Conservation (phyloP, 2,888 invertebrate genomes). For the Pseudococcus viburni region DNA sequence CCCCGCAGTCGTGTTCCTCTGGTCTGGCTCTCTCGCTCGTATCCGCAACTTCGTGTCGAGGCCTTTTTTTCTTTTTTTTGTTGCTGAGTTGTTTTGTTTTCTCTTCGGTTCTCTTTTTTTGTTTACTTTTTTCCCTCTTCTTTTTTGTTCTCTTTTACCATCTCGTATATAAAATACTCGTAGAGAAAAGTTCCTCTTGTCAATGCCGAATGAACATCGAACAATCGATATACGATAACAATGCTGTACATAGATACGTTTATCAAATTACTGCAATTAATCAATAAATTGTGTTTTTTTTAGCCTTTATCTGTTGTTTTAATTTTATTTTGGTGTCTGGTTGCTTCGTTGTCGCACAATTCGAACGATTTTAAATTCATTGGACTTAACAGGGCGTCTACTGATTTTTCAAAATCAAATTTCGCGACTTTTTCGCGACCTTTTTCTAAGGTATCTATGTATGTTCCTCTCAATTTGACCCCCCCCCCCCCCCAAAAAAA, state of each 20-base stretch:
- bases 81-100: slow-evolving; percentile 11
- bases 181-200: not conserved
- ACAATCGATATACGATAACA: not conserved
- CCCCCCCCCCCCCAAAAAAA: too few species aligned
- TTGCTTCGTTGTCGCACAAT: too few species aligned
- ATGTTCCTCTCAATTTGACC: too few species aligned
- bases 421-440: too few species aligned
- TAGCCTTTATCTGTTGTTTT: not conserved
- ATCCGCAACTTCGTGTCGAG: not conserved
- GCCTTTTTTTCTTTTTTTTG: not conserved
- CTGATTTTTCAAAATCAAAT: too few species aligned
- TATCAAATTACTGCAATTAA: not conserved
- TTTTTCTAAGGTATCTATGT: too few species aligned
- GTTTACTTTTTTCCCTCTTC: not conserved
- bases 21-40: not conserved
- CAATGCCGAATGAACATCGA: not conserved
- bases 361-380: too few species aligned
- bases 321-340: not conserved
- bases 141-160: not conserved
- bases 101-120: not conserved
- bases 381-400: too few species aligned
- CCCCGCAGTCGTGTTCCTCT: not conserved
- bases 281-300: not conserved
- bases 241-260: not conserved
- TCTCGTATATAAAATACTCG: not conserved